Percentiles rank a stretch among this genome's conserved stretches.
Evolutionary conservation across 2,888 invertebrate species (phyloP).

Genomic region (Colletes collaris): DNA sequence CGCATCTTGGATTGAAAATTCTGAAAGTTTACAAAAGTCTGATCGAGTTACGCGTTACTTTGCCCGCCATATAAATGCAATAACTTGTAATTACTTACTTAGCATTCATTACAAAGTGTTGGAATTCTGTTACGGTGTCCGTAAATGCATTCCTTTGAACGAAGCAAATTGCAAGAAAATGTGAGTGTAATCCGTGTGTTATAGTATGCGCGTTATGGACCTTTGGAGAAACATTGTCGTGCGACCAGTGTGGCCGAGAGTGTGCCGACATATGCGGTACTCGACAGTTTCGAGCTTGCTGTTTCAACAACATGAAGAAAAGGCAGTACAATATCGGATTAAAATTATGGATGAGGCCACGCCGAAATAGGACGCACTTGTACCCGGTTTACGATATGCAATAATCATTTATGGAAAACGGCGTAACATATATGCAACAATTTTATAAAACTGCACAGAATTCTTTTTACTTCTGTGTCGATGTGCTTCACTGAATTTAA

Average conservation of each 20-base stretch:
- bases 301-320: conserved; percentile 89
- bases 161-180: background rate
- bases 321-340: conserved; percentile 77
- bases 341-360: conserved; percentile 69
- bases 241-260: conserved; percentile 88
- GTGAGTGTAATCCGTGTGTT: conserved; percentile 2
- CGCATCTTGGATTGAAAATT: conserved; percentile 27
- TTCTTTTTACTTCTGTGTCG: conserved; percentile 17
- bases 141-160: conserved; percentile 67
- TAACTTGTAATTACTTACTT: conserved; percentile 77
- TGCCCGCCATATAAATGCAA: conserved; percentile 36
- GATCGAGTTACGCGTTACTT: conserved; percentile 57
- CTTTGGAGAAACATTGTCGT: conserved; percentile 85
- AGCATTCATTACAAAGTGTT: conserved; percentile 72
- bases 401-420: background rate
- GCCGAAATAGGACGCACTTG: conserved; percentile 57
- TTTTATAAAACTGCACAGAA: conserved; percentile 15
- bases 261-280: conserved; percentile 88
- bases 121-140: conserved; percentile 58
- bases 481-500: conserved; percentile 19
- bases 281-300: conserved; percentile 88
- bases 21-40: conserved; percentile 62
- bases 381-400: conserved; percentile 64
- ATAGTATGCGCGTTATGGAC: conserved; percentile 75
- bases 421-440: background rate